Evolutionary conservation across 2,797 vertebrate genomes (phyloP).

Genomic region (Pyrocephalus nanus): DNA sequence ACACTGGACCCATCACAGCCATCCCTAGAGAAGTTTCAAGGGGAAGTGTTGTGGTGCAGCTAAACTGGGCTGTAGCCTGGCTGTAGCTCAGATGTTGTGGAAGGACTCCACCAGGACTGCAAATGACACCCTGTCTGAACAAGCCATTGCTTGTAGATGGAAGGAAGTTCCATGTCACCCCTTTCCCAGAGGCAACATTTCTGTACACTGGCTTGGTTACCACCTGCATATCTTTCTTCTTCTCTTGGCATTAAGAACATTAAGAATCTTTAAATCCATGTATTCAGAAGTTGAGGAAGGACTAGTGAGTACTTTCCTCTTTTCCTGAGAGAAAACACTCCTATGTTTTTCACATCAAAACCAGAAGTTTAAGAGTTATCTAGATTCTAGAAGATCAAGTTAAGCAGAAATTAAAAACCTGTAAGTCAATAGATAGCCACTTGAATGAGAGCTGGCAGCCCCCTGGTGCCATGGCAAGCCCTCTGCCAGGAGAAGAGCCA

Average conservation of each 20-base stretch:
- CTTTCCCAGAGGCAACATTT: not conserved
- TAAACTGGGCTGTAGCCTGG: not conserved
- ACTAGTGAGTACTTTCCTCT: not conserved
- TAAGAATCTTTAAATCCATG: not conserved
- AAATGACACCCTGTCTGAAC: not conserved
- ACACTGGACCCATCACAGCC: not conserved
- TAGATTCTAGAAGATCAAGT: not conserved
- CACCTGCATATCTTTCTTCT: not conserved
- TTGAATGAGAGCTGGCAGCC: not conserved
- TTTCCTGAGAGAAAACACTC: not conserved
- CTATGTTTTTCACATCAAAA: not conserved
- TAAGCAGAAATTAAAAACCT: not conserved
- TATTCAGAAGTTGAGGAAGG: not conserved
- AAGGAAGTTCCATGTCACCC: not conserved
- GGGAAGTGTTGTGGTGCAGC: not conserved
- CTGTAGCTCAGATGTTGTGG: not conserved
- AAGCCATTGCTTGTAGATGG: not conserved
- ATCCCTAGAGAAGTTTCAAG: not conserved
- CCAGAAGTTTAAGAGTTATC: not conserved
- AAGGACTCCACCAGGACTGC: not conserved
- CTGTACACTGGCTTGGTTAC: not conserved
- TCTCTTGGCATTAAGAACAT: not conserved
- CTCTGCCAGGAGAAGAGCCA: not conserved
- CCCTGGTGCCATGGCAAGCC: not conserved
- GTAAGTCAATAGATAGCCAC: not conserved